A percentile compares a stretch with the other conserved stretches of the same genome.
phyloP scores from a whole-genome alignment of 2,888 invertebrate species.

The Octodonta nipae region DNA sequence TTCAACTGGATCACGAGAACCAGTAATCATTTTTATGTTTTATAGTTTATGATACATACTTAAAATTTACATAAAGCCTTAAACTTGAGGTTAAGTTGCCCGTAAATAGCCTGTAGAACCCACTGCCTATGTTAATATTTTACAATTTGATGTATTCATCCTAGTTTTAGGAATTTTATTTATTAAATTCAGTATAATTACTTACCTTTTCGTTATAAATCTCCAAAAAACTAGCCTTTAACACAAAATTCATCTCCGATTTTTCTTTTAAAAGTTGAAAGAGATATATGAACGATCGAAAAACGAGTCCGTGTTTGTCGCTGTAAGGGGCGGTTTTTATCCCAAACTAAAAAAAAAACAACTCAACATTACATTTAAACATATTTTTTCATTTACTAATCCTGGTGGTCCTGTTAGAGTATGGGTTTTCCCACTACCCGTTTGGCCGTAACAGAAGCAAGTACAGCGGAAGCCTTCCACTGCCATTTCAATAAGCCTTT shows the following conservation, averaged over 20 bases:
- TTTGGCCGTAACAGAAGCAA: constrained; percentile 91
- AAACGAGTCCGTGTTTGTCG: constrained; percentile 73
- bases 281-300: constrained; percentile 79
- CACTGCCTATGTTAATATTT: too few species aligned
- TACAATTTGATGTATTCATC: too few species aligned
- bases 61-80: too few species aligned
- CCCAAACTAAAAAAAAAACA: constrained; percentile 28
- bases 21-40: too few species aligned
- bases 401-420: constrained; percentile 86
- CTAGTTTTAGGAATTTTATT: too few species aligned
- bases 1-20: too few species aligned
- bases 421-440: constrained; percentile 92
- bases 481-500: constrained; percentile 83
- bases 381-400: constrained; percentile 51
- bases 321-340: constrained; percentile 38
- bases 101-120: too few species aligned
- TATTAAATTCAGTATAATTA: too few species aligned
- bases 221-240: constrained; percentile 88
- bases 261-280: constrained; percentile 68
- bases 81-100: too few species aligned
- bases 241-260: constrained; percentile 64
- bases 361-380: not conserved
- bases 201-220: constrained; percentile 92
- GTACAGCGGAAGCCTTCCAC: constrained; percentile 89
- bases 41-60: too few species aligned